Conservation (phyloP, 53 echinoderm and acorn worm genomes). For the Zoroaster sp. region DNA sequence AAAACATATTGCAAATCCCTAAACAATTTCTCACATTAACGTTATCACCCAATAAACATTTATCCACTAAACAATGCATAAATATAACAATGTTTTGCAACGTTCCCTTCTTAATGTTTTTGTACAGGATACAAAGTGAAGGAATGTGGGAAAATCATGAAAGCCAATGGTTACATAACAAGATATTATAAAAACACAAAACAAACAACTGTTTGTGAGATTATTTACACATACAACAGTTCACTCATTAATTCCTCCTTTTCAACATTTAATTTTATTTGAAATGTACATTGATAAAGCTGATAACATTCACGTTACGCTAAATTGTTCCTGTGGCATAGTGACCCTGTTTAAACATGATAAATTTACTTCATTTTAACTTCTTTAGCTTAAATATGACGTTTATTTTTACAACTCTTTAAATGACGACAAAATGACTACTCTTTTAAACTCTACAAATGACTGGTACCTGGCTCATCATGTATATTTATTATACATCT, state of each 20-base stretch:
- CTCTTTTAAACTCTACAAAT: background rate
- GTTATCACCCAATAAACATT: background rate
- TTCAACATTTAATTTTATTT: background rate
- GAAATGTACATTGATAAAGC: background rate
- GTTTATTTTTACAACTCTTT: background rate
- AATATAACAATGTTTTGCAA: too few species aligned
- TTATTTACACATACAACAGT: background rate
- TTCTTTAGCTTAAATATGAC: background rate
- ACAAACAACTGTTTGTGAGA: background rate
- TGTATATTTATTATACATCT: background rate
- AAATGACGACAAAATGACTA: background rate
- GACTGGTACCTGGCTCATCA: background rate
- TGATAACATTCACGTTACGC: background rate
- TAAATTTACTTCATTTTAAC: too few species aligned
- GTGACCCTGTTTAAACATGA: background rate
- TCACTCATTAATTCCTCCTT: background rate
- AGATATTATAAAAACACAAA: background rate
- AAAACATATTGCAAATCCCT: background rate
- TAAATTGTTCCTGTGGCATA: background rate
- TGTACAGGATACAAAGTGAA: background rate
- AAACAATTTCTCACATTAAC: background rate
- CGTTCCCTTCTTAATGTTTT: background rate
- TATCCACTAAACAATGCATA: background rate
- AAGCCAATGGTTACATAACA: constrained; percentile 2
- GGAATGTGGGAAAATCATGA: constrained; percentile 24